Conservation (phyloP, 1,140 invertebrate genomes). For the Limonius californicus region DNA sequence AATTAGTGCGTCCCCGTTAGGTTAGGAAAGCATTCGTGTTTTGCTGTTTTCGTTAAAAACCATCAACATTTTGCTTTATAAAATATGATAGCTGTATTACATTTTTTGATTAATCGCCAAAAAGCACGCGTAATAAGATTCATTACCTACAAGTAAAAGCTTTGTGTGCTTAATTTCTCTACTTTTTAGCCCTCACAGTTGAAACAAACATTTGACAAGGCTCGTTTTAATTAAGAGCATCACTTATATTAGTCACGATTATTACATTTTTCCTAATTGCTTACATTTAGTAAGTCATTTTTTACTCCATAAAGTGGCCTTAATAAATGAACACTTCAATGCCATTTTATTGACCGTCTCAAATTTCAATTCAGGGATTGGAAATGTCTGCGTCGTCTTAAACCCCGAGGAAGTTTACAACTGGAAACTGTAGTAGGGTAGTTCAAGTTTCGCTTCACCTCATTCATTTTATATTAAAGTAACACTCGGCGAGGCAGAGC, state of each 20-base stretch:
- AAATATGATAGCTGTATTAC: background rate
- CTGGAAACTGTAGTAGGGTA: background rate
- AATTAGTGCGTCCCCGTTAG: background rate
- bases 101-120: conserved; percentile 3
- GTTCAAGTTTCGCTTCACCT: background rate
- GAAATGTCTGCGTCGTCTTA: background rate
- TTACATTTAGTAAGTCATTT: no score
- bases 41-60: no score
- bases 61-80: background rate
- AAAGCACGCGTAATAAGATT: conserved; percentile 7
- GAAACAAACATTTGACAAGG: background rate
- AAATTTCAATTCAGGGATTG: no score
- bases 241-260: background rate
- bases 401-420: no score
- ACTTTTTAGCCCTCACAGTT: background rate
- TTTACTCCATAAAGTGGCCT: no score
- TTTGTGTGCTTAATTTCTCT: background rate
- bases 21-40: no score
- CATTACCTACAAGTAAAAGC: conserved; percentile 2
- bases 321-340: no score
- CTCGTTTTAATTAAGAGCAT: background rate
- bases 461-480: conserved; percentile 6
- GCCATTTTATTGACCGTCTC: no score
- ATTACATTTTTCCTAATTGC: no score
- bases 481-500: background rate